Percentiles rank a stretch among this genome's conserved stretches.
phyloP scores from a whole-genome alignment of 2,888 invertebrate genomes.

The Diarsia dahlii region DNA sequence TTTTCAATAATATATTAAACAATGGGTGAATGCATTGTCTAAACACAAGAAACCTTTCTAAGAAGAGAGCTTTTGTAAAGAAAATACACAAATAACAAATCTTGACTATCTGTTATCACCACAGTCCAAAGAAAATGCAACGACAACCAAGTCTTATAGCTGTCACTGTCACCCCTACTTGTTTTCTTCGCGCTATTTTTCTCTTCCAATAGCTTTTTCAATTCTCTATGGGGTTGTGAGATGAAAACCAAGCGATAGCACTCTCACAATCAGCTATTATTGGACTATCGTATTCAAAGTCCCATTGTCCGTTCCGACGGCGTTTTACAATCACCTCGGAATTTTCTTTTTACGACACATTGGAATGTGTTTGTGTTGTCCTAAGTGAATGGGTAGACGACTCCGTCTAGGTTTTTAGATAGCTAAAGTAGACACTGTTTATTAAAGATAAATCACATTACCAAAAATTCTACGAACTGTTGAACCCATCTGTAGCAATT shows the following conservation, averaged over 20 bases:
- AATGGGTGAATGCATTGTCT: constrained; percentile 6
- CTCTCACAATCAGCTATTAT: constrained; percentile 59
- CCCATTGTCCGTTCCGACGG: constrained; percentile 47
- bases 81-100: constrained; percentile 22
- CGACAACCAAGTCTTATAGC: constrained; percentile 40
- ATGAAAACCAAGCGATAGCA: constrained; percentile 57
- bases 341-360: constrained; percentile 47
- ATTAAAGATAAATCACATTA: neutral
- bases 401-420: neutral
- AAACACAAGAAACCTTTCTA: constrained; percentile 1
- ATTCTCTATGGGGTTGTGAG: constrained; percentile 55
- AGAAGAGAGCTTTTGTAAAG: constrained; percentile 7
- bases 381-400: neutral
- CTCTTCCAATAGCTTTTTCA: constrained; percentile 48
- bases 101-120: constrained; percentile 9
- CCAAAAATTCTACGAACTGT: neutral
- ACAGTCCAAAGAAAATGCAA: constrained; percentile 27
- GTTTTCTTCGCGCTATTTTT: constrained; percentile 32
- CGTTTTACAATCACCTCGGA: constrained; percentile 44
- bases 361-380: constrained; percentile 41
- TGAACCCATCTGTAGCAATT: constrained; percentile 4
- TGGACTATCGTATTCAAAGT: constrained; percentile 60
- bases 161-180: constrained; percentile 38
- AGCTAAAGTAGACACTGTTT: neutral
- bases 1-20: neutral